phyloP scores from a whole-genome alignment of 2,797 vertebrate genomes.

The Gymnodraco acuticeps region DNA sequence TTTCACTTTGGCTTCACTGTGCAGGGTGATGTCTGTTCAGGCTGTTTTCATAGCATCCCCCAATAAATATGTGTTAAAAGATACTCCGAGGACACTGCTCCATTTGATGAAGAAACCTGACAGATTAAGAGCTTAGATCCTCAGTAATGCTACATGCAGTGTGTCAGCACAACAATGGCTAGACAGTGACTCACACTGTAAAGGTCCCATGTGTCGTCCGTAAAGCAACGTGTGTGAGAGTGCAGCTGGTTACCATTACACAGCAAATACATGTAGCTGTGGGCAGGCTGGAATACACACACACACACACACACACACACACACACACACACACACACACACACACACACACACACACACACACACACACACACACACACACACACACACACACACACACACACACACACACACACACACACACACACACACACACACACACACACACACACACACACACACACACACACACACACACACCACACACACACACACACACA shows the following conservation, averaged over 20 bases:
- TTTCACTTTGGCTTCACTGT: neutral
- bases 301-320: neutral
- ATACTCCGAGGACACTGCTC: neutral
- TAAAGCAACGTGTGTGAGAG: neutral
- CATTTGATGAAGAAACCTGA: constrained; percentile 36
- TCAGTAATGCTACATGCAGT: constrained; percentile 31
- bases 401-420: neutral
- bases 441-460: no score
- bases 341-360: neutral
- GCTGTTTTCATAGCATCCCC: neutral
- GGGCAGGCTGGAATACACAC: constrained; percentile 15
- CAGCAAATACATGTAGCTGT: constrained; percentile 9
- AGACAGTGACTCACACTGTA: constrained; percentile 62
- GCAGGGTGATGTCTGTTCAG: neutral
- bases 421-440: neutral
- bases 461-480: no score
- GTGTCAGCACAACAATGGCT: constrained; percentile 46
- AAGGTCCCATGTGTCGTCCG: neutral
- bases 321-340: neutral
- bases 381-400: neutral
- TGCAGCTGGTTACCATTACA: constrained; percentile 30
- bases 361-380: no score
- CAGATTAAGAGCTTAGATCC: constrained; percentile 58
- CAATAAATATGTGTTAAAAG: neutral
- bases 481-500: no score